A percentile compares a stretch with the other conserved stretches of the same genome.
These are phyloP conservation scores for Chelon labrosus DNA, from an alignment of 2,797 vertebrate genomes.

Conservation along the genomic window DNA sequence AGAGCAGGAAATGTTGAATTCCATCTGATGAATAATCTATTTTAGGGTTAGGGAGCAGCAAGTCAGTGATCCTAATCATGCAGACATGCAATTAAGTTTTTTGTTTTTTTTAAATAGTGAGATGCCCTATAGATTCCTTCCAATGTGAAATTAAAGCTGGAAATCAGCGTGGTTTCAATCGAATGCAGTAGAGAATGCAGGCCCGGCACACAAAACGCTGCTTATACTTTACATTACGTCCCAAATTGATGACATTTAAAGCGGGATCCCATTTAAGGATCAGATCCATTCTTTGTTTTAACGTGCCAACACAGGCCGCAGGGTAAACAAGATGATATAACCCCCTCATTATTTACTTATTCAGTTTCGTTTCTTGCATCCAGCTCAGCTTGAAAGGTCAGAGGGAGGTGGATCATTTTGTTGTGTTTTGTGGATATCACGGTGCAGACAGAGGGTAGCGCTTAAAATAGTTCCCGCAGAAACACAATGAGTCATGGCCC, in stretches of 20 bases:
- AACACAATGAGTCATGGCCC: conserved; percentile 28
- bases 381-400: conserved; percentile 69
- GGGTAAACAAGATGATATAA: conserved; percentile 69
- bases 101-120: not conserved
- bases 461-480: conserved; percentile 14
- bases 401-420: conserved; percentile 32
- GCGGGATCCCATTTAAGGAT: conserved; percentile 4
- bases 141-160: not conserved
- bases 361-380: conserved; percentile 60
- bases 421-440: conserved; percentile 34
- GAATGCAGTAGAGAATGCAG: not conserved
- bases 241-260: not conserved
- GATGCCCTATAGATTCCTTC: not conserved
- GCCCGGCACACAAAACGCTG: not conserved
- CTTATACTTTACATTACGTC: not conserved
- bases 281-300: conserved; percentile 20
- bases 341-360: conserved; percentile 69
- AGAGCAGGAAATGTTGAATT: not conserved
- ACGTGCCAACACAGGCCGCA: conserved; percentile 52
- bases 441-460: conserved; percentile 16
- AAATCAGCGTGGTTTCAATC: not conserved
- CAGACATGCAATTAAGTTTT: not conserved
- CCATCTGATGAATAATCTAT: not conserved
- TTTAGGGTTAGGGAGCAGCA: not conserved
- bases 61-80: not conserved